A percentile compares a stretch with the other conserved stretches of the same genome.
phyloP scores from a whole-genome alignment of 2,113 vertebrate species.

The Platysternon megacephalum region DNA sequence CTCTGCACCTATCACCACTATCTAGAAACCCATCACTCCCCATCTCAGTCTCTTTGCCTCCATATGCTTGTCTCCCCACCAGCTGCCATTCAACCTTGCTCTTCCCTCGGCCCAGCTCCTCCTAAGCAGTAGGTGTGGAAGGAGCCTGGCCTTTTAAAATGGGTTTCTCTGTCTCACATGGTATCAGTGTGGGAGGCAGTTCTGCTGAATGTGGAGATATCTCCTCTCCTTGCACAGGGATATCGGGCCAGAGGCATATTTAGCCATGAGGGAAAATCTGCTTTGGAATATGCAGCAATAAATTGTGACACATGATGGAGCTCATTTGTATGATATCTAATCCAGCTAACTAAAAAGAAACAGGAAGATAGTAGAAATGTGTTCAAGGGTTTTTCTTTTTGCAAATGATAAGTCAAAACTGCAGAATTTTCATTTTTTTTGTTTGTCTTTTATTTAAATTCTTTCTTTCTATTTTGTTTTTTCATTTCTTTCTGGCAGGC shows the following conservation, averaged over 20 bases:
- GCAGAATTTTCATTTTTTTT: not conserved
- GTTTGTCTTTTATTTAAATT: not conserved
- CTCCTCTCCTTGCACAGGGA: not conserved
- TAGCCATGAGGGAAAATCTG: not conserved
- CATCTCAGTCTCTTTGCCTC: not conserved
- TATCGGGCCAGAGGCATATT: not conserved
- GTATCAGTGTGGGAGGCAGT: not conserved
- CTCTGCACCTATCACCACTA: not conserved
- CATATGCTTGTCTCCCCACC: not conserved
- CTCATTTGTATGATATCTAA: not conserved
- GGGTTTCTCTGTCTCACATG: not conserved
- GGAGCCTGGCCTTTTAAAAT: not conserved
- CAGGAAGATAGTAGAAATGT: not conserved
- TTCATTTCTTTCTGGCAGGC: not conserved
- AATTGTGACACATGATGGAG: not conserved
- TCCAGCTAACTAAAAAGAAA: not conserved
- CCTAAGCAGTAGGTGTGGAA: not conserved
- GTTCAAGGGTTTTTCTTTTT: not conserved
- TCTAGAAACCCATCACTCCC: not conserved
- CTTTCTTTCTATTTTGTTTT: not conserved
- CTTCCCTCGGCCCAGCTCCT: no score
- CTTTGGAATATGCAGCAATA: not conserved
- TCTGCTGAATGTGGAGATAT: not conserved
- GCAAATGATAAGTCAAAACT: not conserved
- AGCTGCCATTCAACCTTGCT: not conserved